Base-by-base conservation (phyloP, 2,113 vertebrate species). In the Cyprinodon brontotheroides region DNA sequence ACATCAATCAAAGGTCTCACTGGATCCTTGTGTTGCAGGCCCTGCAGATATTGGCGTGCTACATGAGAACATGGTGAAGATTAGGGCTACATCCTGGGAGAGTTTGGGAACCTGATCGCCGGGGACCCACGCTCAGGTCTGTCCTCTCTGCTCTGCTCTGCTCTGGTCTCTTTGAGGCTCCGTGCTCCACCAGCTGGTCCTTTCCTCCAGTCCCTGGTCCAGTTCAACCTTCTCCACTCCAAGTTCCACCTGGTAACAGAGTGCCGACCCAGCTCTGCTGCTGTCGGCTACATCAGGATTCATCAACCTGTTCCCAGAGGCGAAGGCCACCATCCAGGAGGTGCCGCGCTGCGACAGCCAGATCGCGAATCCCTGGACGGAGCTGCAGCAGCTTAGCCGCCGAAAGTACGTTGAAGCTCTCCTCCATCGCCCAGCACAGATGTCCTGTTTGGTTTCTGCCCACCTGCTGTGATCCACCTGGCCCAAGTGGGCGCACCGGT, bases 51-150 rank as follows among this genome's bases (percentile, higher is more conserved):
- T n/a, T n/a, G 97, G 97, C 97, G 39, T 98, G 97, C 81, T n/a
- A n/a, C 97, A 98, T 0, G 97, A 98, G 92, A 98, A 98, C 92
- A 98, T 98, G 97, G 97, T 98, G 83, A 98, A 98, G 72, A 96
- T 98, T 0, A 96, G 97, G 97, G 97, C 47, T 98, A 98, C 86
- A 98, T 98, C 77, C 89, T 98, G 61, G 97, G 97, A 57, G 97
- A 98, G 86, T 98, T 98, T 81, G 97, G 97, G 61, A 98, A 98
- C 82, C 94, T 98, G 65, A 98, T 98, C 67, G 97, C 97, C 37
- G 97, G 97, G 14, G 97, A 98, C 72, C 97, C 97, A 6, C 96
- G 96, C 3, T 98, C 82, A 98, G 96, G 96, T 98, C 84, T 77
- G 85, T 37, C n/a, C 1, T 3, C 0, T 70, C 37, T 40, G 36